Base-by-base conservation (phyloP, 2,888 invertebrate genomes). In the Eupithecia subfuscata region DNA sequence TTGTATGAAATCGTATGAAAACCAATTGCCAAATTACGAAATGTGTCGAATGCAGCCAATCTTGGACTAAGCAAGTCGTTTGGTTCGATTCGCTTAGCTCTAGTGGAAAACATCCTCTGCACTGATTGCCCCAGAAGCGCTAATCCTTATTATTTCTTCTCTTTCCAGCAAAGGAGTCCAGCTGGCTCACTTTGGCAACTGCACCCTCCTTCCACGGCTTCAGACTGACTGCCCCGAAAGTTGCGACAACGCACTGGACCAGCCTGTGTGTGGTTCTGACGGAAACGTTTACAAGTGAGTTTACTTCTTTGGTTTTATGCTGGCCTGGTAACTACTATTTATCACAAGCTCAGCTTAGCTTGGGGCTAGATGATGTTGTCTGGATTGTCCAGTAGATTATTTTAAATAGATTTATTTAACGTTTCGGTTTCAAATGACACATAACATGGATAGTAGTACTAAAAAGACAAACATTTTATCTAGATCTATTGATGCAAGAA, bases 261-360 rank as follows among this genome's bases (percentile, higher is more conserved):
- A 97, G 84, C 98, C 98, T n/a, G 96, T 98, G 79, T 98, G 98
- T 86, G 98, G 98, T 14, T 98, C 98, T 52, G 98, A 98, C 89
- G 98, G 98, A 81, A 98, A 98, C 86, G 98, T 98, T 79, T 98
- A 98, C 91, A 96, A 96, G 96, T 97, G 90, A 93, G 82, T 80
- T 30, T 14, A 18, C 40, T 22, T 18, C 69, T 60, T 68, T 9
- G 1, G n/a, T 71, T 7, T 40, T 72, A 56, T 56, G 67, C 11
- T 2, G 14, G 12, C 67, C 52, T 72, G 71, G 67, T 43, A 37
- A 0, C 43, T 45, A 52, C 52, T 37, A 37, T 37, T 4, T 37
- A 30, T 2, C 30, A 30, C 1, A 30, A 30, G 1, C 30, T 30
- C 30, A 2, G 30, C 30, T 30, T 30, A 30, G 30, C 30, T 30